These are phyloP conservation scores for Nymphalis io DNA, from an alignment of 1,140 invertebrate species.

Conservation along the genomic window DNA sequence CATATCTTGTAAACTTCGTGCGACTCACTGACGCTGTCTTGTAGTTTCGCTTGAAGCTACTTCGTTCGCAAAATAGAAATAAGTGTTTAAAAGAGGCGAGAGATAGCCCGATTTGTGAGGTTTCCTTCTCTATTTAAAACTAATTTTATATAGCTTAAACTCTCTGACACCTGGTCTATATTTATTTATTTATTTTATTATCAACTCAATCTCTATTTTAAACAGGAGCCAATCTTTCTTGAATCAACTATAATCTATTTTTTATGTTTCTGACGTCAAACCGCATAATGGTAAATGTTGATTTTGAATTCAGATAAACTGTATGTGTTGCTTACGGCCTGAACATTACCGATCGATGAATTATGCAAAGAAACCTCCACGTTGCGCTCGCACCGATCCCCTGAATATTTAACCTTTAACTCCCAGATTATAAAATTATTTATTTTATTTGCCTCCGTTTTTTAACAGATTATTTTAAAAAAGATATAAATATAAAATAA, in stretches of 20 bases:
- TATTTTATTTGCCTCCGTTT: slow-evolving; percentile 38
- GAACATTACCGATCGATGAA: slow-evolving; percentile 59
- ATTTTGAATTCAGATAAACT: slow-evolving; percentile 61
- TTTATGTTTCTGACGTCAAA: slow-evolving; percentile 40
- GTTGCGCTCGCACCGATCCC: slow-evolving; percentile 43
- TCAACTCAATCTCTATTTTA: neutral
- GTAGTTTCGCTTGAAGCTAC: too few relatives aligned
- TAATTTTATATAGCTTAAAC: neutral
- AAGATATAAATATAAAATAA: neutral
- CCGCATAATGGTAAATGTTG: slow-evolving; percentile 40
- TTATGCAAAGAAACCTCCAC: slow-evolving; percentile 62
- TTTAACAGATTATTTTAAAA: neutral
- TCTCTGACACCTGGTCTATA: neutral
- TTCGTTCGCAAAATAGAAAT: neutral
- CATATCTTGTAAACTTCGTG: too few relatives aligned
- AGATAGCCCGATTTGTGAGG: too few relatives aligned
- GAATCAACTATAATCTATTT: neutral
- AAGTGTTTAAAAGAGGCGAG: neutral
- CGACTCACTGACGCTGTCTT: too few relatives aligned
- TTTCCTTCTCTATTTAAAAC: too few relatives aligned
- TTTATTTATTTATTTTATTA: neutral
- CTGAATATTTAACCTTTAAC: slow-evolving; percentile 69
- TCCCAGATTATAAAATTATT: slow-evolving; percentile 51
- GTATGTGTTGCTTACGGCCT: slow-evolving; percentile 37
- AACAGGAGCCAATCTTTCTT: neutral